Evolutionary conservation across 2,888 invertebrate genomes (phyloP), one percentile per base, ranked within the genome.

Genomic region (Athetis lepigone): DNA sequence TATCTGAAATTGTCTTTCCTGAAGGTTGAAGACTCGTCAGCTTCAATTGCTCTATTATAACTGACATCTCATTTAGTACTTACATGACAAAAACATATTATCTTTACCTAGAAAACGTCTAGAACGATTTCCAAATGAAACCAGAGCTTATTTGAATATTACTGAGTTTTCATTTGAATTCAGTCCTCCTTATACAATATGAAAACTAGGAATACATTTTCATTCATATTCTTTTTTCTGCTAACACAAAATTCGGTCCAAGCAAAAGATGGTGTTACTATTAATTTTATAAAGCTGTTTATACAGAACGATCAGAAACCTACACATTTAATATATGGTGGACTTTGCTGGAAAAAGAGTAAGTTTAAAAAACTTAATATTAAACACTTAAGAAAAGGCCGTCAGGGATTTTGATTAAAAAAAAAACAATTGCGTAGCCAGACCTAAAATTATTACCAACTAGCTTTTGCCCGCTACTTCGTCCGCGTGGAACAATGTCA

Each of bases 281-380:
- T 83, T 0, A 27, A 79, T 50, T 90, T 91, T 59, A 66, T 92
- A 8, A 86, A 75, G 55, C 64, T 77, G 11, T 92, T 82, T 9
- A 79, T 92, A 3, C 58, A 74, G 46, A 90, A 92, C 64, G 92
- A 92, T 68, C 57, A 70, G 0, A 87, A 85, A 51, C 87, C 91
- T 0, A 90, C 90, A 0, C 79, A 83, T 74, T 61, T 91, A 29
- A 72, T 88, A 13, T 84, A 79, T 16, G 66, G 69, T 13, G 76
- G 82, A 19, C 58, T 90, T 11, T 91, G 91, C 57, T 91, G 91
- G 92, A 71, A 67, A 13, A 85, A 80, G 46, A 76, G 92, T 92
- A 77, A 83, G 88, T 76, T n/a, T n/a, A n/a, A n/a, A n/a, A n/a
- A n/a, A n/a, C n/a, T n/a, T n/a, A n/a, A n/a, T n/a, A n/a, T n/a